Conservation (phyloP, 2,797 vertebrate genomes). For the Sebastes taczanowskii region DNA sequence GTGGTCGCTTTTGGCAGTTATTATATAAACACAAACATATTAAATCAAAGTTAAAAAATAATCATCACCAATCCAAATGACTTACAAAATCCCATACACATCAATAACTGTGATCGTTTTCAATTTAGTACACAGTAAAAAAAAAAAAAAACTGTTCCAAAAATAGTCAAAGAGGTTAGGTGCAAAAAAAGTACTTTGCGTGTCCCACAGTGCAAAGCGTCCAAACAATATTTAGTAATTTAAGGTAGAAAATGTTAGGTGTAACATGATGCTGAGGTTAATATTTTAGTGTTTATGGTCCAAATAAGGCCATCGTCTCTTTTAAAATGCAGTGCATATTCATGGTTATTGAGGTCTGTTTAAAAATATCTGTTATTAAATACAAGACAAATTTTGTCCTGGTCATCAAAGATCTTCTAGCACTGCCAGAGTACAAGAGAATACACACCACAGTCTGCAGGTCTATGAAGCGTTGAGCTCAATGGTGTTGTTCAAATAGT, state of each 20-base stretch:
- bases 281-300: background rate
- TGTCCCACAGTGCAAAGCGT: slow-evolving; percentile 5
- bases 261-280: background rate
- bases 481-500: background rate
- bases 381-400: background rate
- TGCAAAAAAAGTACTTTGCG: background rate
- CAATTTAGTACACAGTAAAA: background rate
- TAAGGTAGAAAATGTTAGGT: background rate
- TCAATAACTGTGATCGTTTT: background rate
- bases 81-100: background rate
- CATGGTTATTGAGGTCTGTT: background rate
- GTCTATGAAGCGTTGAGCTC: background rate
- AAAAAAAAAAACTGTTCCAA: background rate
- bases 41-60: slow-evolving; percentile 6
- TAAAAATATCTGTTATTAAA: background rate
- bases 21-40: background rate
- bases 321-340: slow-evolving; percentile 14
- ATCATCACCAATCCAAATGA: background rate
- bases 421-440: background rate
- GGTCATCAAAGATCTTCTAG: background rate
- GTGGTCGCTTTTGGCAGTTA: background rate
- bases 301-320: background rate
- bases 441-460: background rate
- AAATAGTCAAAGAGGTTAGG: background rate
- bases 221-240: slow-evolving; percentile 3